Evolutionary conservation across 2,888 invertebrate species (phyloP), one percentile per base, ranked within the genome.

Genomic region (Eupithecia subumbrata): DNA sequence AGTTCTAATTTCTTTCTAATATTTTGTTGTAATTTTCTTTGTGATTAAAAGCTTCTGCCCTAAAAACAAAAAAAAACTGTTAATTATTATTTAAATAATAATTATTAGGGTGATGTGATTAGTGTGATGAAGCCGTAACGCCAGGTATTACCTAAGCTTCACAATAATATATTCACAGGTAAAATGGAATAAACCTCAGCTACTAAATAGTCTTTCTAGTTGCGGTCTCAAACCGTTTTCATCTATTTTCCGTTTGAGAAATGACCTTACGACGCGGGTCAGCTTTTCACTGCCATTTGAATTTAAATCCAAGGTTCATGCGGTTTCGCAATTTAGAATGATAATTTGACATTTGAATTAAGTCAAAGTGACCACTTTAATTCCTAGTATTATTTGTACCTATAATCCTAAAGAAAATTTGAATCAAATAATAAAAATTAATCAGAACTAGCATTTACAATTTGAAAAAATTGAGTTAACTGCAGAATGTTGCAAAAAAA

Each of bases 171-270:
- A 60, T 60, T 60, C 12, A 14, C 60, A 4, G 12, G 5, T 56
- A 22, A 56, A 25, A 12, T 60, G 14, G 25, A 60, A 12, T 3
- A 25, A 25, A 25, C 60, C 60, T 60, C 25, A 25, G 25, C 14
- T 22, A 60, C 25, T 60, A 22, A 56, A 56, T 25, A 14, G 22
- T 60, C 12, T 60, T 22, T 5, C 5, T 12, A 22, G 56, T 30
- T 48, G 43, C 12, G 45, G 30, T 69, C 30, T 48, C n/a, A n/a
- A 37, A 66, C 45, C 25, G 25, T 69, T 69, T 69, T 48, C 43
- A 69, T 30, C 68, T 69, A 48, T 25, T 69, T 69, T 69, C 69
- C 16, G 66, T 67, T 40, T 67, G 66, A 67, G 66, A 67, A 67
- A 67, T 67, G 40, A 37, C 40, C n/a, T 67, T n/a, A 67, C 18